Evolutionary conservation across 2,888 invertebrate genomes (phyloP), one percentile per base, ranked within the genome.

Genomic region (Aradus depressus): DNA sequence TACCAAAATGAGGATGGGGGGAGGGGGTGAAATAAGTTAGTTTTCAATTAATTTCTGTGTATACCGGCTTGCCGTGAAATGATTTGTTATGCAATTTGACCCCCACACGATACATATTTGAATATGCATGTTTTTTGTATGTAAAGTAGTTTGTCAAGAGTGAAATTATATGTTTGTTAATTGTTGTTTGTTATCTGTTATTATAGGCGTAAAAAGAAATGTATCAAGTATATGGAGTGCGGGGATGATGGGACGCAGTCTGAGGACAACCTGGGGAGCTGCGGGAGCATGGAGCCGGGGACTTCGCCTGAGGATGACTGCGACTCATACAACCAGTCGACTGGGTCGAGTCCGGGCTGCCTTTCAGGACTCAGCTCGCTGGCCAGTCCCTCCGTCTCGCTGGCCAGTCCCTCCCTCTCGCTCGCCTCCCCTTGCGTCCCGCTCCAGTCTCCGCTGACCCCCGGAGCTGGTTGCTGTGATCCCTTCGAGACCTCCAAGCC

Each of bases 151-250:
- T 31, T 31, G 12, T 8, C 31, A 31, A 31, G 31, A 8, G 18
- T 34, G 34, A 34, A 34, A 16, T 34, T 34, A 31, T 8, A 31
- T 34, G 14, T 43, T 37, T 37, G 37, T 38, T 16, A 26, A 37
- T 28, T 23, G 22, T 43, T 52, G 34, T 43, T 37, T 54, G 42
- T 54, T 42, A 28, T 19, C 23, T 56, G 34, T 23, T 48, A 56
- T 76, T 75, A 4, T 76, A 92, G 91, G 77, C 89, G 92, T 77
- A 92, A 92, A 80, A 92, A 92, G 74, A 92, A 92, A 74, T 92
- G 92, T 77, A 87, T 92, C 67, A 85, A 92, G 62, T 92, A 92
- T 75, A 84, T 90, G 84, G 91, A 90, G 75, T 70, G 77, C 68
- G 69, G 76, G 63, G 79, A 78, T 59, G 81, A 78, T 64, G 75